Evolutionary conservation across 2,113 vertebrate species (phyloP), one percentile per base, ranked within the genome.

Genomic region (Dipodomys merriami): DNA sequence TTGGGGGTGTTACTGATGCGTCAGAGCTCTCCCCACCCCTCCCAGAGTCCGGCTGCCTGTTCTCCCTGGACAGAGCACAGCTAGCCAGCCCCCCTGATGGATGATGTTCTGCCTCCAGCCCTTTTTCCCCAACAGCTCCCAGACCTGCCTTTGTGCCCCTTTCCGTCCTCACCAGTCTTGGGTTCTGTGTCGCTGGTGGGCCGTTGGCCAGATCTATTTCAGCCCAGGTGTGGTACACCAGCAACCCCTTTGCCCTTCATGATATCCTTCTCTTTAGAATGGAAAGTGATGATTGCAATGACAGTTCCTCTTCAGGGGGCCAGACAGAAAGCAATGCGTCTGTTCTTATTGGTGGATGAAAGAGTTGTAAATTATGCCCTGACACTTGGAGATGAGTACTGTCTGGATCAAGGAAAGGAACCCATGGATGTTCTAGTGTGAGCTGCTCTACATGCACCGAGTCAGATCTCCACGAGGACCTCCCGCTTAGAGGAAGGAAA

Each of bases 111-210:
- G 49, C 64, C 29, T 44, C 67, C 39, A 29, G 53, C 2, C 2
- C 7, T 5, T 22, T 27, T 8, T 83, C 29, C 69, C 65, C 25
- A 1, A 30, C 30, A 64, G 39, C 13, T 49, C 44, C 8, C 29
- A 39, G 29, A 18, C 33, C 30, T 60, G 16, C 67, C n/a, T 46
- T 27, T 1, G 6, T 23, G 25, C 33, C 7, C 1, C 0, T 39
- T 39, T 16, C 22, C 9, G 11, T 5, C 8, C 7, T n/a, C 18
- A 65, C 18, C 69, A 72, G 79, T 5, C 44, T 49, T 83, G 39
- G 30, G 69, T 35, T 71, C 67, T 33, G 27, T 60, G 35, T 46
- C 3, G 27, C 35, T 77, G 1, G 7, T 4, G 9, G 62, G n/a
- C 44, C 60, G 29, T 33, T n/a, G 39, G 22, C 33, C 76, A 53